Evolutionary conservation across 2,113 vertebrate species (phyloP), one percentile per base, ranked within the genome.

Genomic region (Notarius lentiginosus): DNA sequence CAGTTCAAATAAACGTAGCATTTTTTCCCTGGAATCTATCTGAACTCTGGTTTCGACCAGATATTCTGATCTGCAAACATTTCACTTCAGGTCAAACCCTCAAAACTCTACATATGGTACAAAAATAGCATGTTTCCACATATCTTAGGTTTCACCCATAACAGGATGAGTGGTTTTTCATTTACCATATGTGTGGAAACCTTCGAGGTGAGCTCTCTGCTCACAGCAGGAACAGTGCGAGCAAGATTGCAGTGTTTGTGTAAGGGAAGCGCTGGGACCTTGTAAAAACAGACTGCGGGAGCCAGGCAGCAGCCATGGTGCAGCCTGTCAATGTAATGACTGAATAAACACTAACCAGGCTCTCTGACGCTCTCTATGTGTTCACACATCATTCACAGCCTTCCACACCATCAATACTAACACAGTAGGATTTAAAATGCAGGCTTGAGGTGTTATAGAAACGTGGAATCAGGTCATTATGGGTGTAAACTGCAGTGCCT

Each of bases 311-410:
- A 84, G 66, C 72, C 73, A 70, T 17, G 18, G 79, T 55, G 65
- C 85, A 51, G 87, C 60, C 68, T 91, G 90, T 91, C 88, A 88
- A 41, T 24, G 68, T 88, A 89, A 87, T 87, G 70, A 85, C 87
- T 87, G 81, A 79, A 88, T 87, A 89, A 91, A 91, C 90, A 91
- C 79, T 87, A 85, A 91, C 84, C 87, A 89, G 87, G 75, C 85
- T 85, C 79, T 55, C 65, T 68, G 56, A 85, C 53, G 61, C 85
- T 88, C 82, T 83, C 68, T 86, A 65, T 83, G 72, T 60, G 56
- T 70, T 87, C 79, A 85, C 82, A 82, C 87, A 51, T 87, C 84
- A 88, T 84, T 83, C 86, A 87, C 83, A 85, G 61, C 79, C 53
- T 15, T 61, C 70, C 77, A 90, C 47, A 83, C 65, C 65, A 53